These are phyloP conservation scores for Troglohyphantes excavatus DNA, from an alignment of 2,888 invertebrate genomes.

Conservation along the genomic window DNA sequence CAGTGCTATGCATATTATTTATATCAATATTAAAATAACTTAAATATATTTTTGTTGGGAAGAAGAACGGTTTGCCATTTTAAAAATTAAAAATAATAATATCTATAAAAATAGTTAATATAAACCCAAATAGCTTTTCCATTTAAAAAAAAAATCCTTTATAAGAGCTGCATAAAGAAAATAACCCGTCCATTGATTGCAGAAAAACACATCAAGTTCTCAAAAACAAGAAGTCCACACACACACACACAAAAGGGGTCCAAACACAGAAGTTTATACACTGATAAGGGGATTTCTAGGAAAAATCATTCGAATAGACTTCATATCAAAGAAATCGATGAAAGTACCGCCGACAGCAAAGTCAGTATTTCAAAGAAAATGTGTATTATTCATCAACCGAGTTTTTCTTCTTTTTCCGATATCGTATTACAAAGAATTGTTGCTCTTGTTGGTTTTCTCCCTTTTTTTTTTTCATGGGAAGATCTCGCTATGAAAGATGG, in stretches of 20 bases:
- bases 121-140: no score
- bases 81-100: no score
- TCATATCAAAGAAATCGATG: conserved; percentile 53
- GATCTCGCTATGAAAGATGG: not conserved
- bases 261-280: conserved; percentile 36
- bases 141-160: no score
- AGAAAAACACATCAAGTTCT: conserved; percentile 17
- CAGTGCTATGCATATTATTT: no score
- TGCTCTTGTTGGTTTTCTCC: conserved; percentile 27
- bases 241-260: conserved; percentile 15
- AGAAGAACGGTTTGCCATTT: no score
- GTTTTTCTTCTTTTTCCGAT: conserved; percentile 7
- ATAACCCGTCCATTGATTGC: conserved; percentile 1
- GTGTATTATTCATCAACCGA: conserved; percentile 39
- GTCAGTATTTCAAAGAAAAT: conserved; percentile 31
- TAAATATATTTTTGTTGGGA: no score
- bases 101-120: no score
- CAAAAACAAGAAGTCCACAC: not conserved
- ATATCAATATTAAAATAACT: no score
- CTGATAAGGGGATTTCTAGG: conserved; percentile 42
- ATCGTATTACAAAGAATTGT: conserved; percentile 50
- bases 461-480: not conserved
- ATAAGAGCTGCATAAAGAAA: not conserved
- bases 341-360: conserved; percentile 29
- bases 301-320: conserved; percentile 31